Conservation (phyloP, 1,140 invertebrate genomes). For the Leptinotarsa texana region DNA sequence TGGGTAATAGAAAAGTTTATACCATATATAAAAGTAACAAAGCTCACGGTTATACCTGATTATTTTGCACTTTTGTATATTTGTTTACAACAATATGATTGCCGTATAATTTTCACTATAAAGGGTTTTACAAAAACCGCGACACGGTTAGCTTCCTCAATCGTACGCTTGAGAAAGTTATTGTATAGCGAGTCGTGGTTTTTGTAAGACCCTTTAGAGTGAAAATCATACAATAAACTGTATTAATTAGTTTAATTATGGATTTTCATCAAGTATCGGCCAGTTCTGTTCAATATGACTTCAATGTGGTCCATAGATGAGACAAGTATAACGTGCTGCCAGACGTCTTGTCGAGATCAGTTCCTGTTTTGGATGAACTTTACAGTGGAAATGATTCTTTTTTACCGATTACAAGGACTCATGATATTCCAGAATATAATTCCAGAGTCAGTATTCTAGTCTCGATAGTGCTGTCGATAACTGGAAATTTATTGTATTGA, state of each 20-base stretch:
- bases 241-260: too few relatives aligned
- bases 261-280: too few relatives aligned
- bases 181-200: too few relatives aligned
- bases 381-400: neutral
- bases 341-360: constrained; percentile 13
- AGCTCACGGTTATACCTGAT: constrained; percentile 25
- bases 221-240: too few relatives aligned
- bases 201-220: too few relatives aligned
- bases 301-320: constrained; percentile 10
- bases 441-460: neutral
- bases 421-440: constrained; percentile 12
- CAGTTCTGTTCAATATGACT: neutral
- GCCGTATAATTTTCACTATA: too few relatives aligned
- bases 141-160: too few relatives aligned
- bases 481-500: constrained; percentile 41
- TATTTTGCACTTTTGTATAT: constrained; percentile 49
- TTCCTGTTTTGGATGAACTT: neutral
- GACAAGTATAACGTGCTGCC: constrained; percentile 19
- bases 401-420: neutral
- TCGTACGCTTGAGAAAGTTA: too few relatives aligned
- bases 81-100: constrained; percentile 11
- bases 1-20: too few relatives aligned
- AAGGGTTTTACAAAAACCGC: too few relatives aligned
- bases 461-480: neutral
- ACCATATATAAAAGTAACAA: too few relatives aligned